Evolutionary conservation across 1,140 invertebrate genomes (phyloP).

Genomic region (Condylostylus longicornis): DNA sequence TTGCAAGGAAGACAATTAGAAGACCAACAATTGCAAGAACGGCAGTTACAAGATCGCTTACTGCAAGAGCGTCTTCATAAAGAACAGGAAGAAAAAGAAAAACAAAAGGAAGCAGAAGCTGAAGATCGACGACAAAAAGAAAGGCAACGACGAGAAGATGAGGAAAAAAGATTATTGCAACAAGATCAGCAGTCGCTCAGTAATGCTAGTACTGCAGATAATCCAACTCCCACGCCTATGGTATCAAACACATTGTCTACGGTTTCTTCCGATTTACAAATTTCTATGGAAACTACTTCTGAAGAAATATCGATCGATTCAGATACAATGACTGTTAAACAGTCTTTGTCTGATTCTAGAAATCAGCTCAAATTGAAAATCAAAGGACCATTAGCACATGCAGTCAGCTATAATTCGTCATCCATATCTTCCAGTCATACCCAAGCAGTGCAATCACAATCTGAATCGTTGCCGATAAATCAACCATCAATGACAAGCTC

Average conservation of each 20-base stretch:
- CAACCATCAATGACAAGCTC: conserved; percentile 18
- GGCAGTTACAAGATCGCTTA: too few species aligned
- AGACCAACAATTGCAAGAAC: too few species aligned
- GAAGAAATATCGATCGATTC: conserved; percentile 36
- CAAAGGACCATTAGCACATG: conserved; percentile 58
- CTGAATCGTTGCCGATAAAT: conserved; percentile 12
- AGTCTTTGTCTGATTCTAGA: conserved; percentile 53
- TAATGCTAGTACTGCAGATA: neutral
- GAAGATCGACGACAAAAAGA: too few species aligned
- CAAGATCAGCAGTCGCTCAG: neutral
- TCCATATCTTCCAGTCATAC: conserved; percentile 4
- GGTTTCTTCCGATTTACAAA: conserved; percentile 10
- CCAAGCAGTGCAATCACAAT: conserved; percentile 15
- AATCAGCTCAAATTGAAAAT: conserved; percentile 83
- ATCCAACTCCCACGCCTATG: neutral
- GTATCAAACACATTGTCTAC: conserved; percentile 2
- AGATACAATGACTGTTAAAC: conserved; percentile 41
- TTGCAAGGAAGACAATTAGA: too few species aligned
- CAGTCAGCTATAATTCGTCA: conserved; percentile 16
- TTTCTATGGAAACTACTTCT: conserved; percentile 24
- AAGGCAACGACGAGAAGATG: too few species aligned
- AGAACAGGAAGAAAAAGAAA: too few species aligned
- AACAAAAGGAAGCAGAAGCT: too few species aligned
- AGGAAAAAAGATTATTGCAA: too few species aligned
- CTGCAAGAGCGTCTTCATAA: too few species aligned